Evolutionary conservation across 2,888 invertebrate species (phyloP), one percentile per base, ranked within the genome.

Genomic region (Epirrita christyi): DNA sequence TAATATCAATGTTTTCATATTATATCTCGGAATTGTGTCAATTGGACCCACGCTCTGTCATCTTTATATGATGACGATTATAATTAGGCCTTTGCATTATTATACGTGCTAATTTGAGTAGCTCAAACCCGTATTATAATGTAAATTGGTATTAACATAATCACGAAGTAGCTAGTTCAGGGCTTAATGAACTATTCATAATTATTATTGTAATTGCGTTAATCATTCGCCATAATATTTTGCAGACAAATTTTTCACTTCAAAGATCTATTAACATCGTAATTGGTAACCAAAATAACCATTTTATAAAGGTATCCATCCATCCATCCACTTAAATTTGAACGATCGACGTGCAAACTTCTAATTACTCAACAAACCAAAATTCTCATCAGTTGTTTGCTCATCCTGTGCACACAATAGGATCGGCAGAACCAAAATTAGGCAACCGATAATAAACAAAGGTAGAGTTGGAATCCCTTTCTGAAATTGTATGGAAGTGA

Each of bases 401-500:
- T 76, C 70, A 70, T 74, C 71, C 72, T 64, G 71, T 70, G 74
- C 71, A 81, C 75, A 83, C 80, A 84, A 84, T 80, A 71, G 76
- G 66, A 67, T 61, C 64, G 70, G 62, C 65, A 64, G 59, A 72
- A 75, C 76, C 77, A 74, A 78, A 83, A 83, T 85, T 80, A 81
- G 78, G 67, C 70, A 67, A 67, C 76, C 78, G 77, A 81, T 84
- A 81, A 80, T 82, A 81, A 80, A 81, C 80, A 78, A 74, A 67
- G 67, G 64, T 68, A 68, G 72, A 62, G 77, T 83, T 80, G 79
- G 77, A 81, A 81, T 77, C 66, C 71, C 62, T 63, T 66, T 61
- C 67, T 68, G 73, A 76, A 82, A 85, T 85, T 81, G 78, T 74
- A 80, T 80, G 78, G 77, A 74, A 75, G 74, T 80, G 74, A 79